Base-by-base conservation (phyloP, 1,140 invertebrate genomes). In the Gonatopus flavifemur region DNA sequence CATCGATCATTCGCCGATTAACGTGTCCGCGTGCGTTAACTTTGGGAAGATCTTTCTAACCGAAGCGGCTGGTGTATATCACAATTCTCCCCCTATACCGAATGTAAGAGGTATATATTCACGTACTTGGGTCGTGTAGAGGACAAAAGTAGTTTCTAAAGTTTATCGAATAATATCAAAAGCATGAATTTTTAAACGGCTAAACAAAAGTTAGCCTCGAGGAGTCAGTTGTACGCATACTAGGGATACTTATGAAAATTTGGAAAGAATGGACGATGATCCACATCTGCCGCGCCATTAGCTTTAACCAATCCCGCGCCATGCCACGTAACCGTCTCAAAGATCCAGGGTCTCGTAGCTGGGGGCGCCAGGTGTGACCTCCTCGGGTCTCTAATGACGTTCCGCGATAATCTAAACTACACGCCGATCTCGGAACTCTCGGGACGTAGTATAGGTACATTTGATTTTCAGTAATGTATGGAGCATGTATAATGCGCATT, bases 311-410 rank as follows among this genome's bases (percentile, higher is more conserved):
- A n/a, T n/a, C n/a, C n/a, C 35, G 41, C 44, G 44, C 44, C 49
- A 12, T 31, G 25, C 35, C 38, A 49, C 51, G 52, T 50, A n/a
- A n/a, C n/a, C n/a, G n/a, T n/a, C n/a, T n/a, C n/a, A n/a, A n/a
- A n/a, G n/a, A n/a, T n/a, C n/a, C 33, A 28, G 35, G 40, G 44
- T 33, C n/a, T n/a, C 55, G 56, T 71, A 62, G 68, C 67, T 65
- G 59, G 66, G 57, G 66, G 67, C 67, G 67, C 70, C 70, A 73
- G 72, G 70, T 73, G 72, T 70, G 70, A 74, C 68, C 70, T 70
- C 64, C 66, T 53, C 50, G 55, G 59, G 55, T 56, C 64, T 65
- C 61, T 71, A 68, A 71, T 65, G 67, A 69, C 66, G 64, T 64
- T 52, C 57, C 57, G 56, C 59, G 61, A 70, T 67, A 52, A 60